phyloP scores from a whole-genome alignment of 2,888 invertebrate species.

The Cactoblastis cactorum region DNA sequence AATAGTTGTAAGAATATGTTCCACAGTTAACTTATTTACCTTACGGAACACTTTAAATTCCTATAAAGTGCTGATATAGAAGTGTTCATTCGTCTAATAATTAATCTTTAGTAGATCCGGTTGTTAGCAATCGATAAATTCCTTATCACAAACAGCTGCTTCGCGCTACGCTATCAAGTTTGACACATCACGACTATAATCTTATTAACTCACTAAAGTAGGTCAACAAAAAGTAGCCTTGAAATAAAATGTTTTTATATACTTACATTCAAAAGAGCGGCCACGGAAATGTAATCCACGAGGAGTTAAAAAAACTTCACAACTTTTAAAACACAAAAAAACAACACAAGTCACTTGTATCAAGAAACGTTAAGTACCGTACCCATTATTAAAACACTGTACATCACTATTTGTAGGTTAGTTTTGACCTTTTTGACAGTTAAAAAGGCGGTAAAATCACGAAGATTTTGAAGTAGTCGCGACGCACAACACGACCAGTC shows the following conservation, averaged over 20 bases:
- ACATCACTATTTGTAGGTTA: constrained; percentile 46
- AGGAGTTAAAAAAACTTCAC: constrained; percentile 28
- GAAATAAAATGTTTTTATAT: not conserved
- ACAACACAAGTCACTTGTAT: constrained; percentile 25
- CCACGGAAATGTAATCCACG: constrained; percentile 23
- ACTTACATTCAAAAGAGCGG: constrained; percentile 20
- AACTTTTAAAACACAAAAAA: constrained; percentile 22
- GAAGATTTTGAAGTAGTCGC: constrained; percentile 19
- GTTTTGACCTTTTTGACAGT: constrained; percentile 35
- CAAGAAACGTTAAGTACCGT: constrained; percentile 48
- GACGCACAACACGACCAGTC: constrained; percentile 25
- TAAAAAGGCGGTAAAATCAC: constrained; percentile 41
- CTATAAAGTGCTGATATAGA: not conserved
- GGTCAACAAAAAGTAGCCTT: constrained; percentile 9
- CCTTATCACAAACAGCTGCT: constrained; percentile 6
- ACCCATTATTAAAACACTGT: constrained; percentile 47
- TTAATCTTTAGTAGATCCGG: constrained; percentile 7
- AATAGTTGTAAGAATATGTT: too few species aligned
- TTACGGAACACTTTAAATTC: too few species aligned
- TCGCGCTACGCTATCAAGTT: constrained; percentile 3
- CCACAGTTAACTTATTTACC: too few species aligned
- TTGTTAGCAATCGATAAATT: constrained; percentile 6
- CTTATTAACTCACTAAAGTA: constrained; percentile 6
- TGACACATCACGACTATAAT: constrained; percentile 4
- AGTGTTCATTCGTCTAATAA: not conserved